Conservation (phyloP, 2,797 vertebrate species). For the Merluccius polli region DNA sequence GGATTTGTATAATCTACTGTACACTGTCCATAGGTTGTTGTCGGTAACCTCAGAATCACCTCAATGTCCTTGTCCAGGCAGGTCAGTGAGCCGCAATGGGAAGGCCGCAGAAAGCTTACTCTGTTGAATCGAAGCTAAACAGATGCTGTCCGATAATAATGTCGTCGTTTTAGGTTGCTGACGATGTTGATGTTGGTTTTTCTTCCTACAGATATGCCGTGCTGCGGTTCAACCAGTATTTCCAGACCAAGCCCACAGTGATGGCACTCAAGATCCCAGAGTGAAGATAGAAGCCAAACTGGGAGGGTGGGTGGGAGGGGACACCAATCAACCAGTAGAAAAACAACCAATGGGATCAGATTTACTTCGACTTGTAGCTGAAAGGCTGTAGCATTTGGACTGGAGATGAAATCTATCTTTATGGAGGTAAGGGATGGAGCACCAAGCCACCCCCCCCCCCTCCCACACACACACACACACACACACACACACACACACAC, state of each 20-base stretch:
- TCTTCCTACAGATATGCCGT: conserved; percentile 85
- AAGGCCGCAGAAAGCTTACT: no score
- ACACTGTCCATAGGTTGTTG: no score
- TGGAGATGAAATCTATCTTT: neutral
- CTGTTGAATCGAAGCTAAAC: no score
- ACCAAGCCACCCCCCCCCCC: neutral
- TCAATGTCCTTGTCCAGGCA: no score
- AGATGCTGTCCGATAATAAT: no score
- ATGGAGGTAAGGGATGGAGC: neutral
- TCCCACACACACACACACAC: no score
- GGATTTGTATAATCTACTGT: neutral
- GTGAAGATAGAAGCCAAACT: conserved; percentile 54
- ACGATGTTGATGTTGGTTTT: neutral
- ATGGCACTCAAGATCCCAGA: conserved; percentile 83
- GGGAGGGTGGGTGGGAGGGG: neutral
- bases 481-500: no score
- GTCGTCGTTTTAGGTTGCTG: no score
- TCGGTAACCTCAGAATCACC: no score
- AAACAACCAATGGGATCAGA: conserved; percentile 20
- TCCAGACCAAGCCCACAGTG: conserved; percentile 88
- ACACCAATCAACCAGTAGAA: neutral
- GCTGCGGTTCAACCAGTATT: conserved; percentile 93
- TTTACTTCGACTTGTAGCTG: conserved; percentile 20
- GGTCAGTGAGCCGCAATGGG: no score
- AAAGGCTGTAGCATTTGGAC: neutral